phyloP scores from a whole-genome alignment of 2,797 vertebrate species.

The Mallotus villosus region DNA sequence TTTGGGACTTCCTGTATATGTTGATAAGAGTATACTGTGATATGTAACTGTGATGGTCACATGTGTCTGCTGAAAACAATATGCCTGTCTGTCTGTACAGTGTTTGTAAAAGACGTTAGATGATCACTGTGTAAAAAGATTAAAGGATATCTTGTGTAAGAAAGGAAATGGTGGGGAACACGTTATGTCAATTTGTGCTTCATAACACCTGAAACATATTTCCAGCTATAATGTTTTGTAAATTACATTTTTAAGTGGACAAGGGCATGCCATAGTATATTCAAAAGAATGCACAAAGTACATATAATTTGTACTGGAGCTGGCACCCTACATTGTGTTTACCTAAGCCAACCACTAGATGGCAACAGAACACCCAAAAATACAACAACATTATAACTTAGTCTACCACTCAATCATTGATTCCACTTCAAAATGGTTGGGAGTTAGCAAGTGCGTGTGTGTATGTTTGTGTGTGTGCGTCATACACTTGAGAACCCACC shows the following conservation, averaged over 20 bases:
- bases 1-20: not conserved
- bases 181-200: not conserved
- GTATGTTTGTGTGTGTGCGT: slow-evolving; percentile 16
- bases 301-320: no score
- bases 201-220: not conserved
- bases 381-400: not conserved
- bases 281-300: no score
- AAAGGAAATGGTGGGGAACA: not conserved
- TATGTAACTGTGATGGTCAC: not conserved
- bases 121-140: slow-evolving; percentile 63
- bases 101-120: slow-evolving; percentile 27
- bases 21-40: not conserved
- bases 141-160: slow-evolving; percentile 52
- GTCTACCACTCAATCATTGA: not conserved
- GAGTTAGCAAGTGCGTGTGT: not conserved
- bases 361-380: not conserved
- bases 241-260: no score
- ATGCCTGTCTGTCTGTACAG: not conserved
- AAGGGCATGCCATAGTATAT: no score
- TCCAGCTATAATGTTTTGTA: not conserved
- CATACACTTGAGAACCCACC: no score
- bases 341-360: not conserved
- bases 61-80: slow-evolving; percentile 19
- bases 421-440: slow-evolving; percentile 5
- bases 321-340: not conserved